These are phyloP conservation scores for Nomada flava DNA, from an alignment of 2,888 invertebrate species.

Conservation along the genomic window DNA sequence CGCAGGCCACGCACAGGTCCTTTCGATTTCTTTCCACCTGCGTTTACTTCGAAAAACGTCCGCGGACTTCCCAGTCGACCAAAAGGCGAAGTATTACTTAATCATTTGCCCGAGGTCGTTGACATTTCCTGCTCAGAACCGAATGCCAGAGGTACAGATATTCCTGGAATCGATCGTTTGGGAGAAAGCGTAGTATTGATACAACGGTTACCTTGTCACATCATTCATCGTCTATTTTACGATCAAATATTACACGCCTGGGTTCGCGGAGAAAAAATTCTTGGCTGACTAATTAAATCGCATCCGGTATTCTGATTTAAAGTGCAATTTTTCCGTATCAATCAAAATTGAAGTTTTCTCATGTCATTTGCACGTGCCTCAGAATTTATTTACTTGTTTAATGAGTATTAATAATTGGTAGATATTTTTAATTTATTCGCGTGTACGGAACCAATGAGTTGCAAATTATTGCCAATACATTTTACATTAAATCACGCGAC, in stretches of 20 bases:
- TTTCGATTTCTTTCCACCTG: conserved; percentile 64
- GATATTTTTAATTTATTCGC: no score
- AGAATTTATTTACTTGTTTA: no score
- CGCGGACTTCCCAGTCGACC: conserved; percentile 1
- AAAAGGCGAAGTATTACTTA: conserved; percentile 46
- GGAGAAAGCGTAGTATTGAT: conserved; percentile 46
- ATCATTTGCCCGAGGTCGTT: conserved; percentile 40
- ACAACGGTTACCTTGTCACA: conserved; percentile 58
- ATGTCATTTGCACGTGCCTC: background rate
- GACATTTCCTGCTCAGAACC: conserved; percentile 43
- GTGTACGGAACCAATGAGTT: no score
- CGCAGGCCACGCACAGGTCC: conserved; percentile 48
- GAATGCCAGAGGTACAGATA: background rate
- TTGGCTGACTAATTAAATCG: background rate
- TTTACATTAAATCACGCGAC: no score
- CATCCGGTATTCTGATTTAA: background rate
- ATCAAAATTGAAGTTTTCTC: background rate
- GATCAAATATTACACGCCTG: background rate
- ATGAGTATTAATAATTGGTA: no score
- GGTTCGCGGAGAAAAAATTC: no score
- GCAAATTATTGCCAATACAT: no score
- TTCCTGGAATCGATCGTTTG: conserved; percentile 54
- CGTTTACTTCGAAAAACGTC: conserved; percentile 23
- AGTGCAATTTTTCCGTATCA: no score
- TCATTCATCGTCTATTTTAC: conserved; percentile 42